Evolutionary conservation across 2,888 invertebrate genomes (phyloP), one percentile per base, ranked within the genome.

Genomic region (Diadegma fenestrale): DNA sequence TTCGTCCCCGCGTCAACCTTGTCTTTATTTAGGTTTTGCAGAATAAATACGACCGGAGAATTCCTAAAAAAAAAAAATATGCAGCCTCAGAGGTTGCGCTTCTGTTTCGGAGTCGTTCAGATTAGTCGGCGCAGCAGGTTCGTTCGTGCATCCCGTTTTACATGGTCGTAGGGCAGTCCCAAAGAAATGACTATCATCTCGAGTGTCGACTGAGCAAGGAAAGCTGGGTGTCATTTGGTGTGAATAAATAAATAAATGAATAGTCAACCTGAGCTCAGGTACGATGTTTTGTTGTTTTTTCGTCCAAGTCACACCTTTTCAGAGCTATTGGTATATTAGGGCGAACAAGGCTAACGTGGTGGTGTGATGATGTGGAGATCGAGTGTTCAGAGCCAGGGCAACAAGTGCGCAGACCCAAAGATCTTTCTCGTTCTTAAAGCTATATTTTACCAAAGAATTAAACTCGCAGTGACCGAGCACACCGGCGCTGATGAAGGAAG

Each of bases 161-260:
- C 80, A 80, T 58, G 61, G 64, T 66, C 71, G 61, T 12, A 14
- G 77, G 37, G 45, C 69, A 66, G 43, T 4, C 43, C 43, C 26
- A 22, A 61, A 69, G 33, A 80, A 73, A 80, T 64, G 76, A 68
- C 80, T 45, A 33, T 43, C 43, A 30, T 79, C 58, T 86, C 82
- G 82, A 85, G 85, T 80, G 85, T 80, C 72, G 77, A 72, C 82
- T 41, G 54, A 71, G 76, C 71, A 66, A 73, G 66, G 64, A 58
- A 63, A 63, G 79, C 54, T 68, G 71, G 58, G 78, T 66, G 79
- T 45, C 78, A 81, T 72, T 85, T 85, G 69, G 76, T 75, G 66
- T 83, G 72, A 86, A 87, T 87, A 88, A 89, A 87, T 87, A 91
- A 89, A 92, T 92, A 93, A 93, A 93, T 92, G 92, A 92, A 92